phyloP scores from a whole-genome alignment of 2,888 invertebrate species.

The Homarus gammarus region DNA sequence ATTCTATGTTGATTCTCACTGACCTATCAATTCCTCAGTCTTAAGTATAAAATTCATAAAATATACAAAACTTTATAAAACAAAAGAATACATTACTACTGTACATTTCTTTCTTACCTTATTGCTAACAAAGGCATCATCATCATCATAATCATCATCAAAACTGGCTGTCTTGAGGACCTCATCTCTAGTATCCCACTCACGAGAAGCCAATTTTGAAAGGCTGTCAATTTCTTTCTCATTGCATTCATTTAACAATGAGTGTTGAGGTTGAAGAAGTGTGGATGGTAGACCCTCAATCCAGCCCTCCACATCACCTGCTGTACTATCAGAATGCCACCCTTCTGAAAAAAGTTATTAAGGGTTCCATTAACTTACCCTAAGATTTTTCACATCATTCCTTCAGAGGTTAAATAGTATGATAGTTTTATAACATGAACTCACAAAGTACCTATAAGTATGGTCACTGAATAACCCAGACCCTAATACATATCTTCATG shows the following conservation, averaged over 20 bases:
- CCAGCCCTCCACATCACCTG: neutral
- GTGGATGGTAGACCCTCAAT: conserved; percentile 1
- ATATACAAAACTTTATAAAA: neutral
- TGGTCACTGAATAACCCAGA: too few relatives aligned
- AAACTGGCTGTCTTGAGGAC: neutral
- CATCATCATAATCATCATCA: neutral
- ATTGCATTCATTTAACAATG: neutral
- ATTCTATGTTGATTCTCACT: too few relatives aligned
- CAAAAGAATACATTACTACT: neutral
- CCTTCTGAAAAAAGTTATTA: conserved; percentile 14
- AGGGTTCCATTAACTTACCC: too few relatives aligned
- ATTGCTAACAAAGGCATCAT: neutral
- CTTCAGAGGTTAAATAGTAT: too few relatives aligned
- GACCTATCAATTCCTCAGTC: neutral
- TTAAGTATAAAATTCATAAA: neutral
- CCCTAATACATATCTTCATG: too few relatives aligned
- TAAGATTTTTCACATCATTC: too few relatives aligned
- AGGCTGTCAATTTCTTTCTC: neutral
- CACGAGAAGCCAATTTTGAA: neutral
- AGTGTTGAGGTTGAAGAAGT: conserved; percentile 13
- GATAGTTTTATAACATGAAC: too few relatives aligned
- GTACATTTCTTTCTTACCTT: neutral
- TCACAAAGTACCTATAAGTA: too few relatives aligned
- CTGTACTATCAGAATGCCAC: neutral
- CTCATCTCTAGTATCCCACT: neutral